Conservation (phyloP, 1,140 invertebrate species). For the Drosophila miranda region DNA sequence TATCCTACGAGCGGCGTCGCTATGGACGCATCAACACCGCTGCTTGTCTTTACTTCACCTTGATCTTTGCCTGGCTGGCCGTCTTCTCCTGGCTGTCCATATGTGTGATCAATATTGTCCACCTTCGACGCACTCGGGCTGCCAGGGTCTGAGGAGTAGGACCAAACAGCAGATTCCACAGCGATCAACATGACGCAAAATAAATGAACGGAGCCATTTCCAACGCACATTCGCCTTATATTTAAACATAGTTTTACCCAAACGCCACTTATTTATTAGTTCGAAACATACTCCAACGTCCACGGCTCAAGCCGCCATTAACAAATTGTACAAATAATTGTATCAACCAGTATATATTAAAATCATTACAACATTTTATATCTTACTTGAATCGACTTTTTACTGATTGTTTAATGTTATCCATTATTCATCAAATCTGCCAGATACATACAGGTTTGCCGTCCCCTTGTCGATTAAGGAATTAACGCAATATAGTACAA, state of each 20-base stretch:
- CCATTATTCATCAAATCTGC: no score
- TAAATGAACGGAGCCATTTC: constrained; percentile 5
- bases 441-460: no score
- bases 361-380: constrained; percentile 7
- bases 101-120: constrained; percentile 83
- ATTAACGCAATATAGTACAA: no score
- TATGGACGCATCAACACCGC: constrained; percentile 86
- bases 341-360: constrained; percentile 45
- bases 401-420: neutral
- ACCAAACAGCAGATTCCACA: neutral
- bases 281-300: constrained; percentile 37
- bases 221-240: constrained; percentile 43
- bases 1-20: constrained; percentile 84
- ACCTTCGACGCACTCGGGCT: constrained; percentile 82
- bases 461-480: no score
- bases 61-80: constrained; percentile 85
- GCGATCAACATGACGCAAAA: constrained; percentile 5
- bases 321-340: constrained; percentile 71
- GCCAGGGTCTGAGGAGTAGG: constrained; percentile 52
- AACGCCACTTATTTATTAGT: constrained; percentile 64
- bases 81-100: constrained; percentile 84
- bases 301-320: constrained; percentile 51
- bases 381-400: neutral
- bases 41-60: constrained; percentile 84
- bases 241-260: constrained; percentile 40